Conservation (phyloP, 2,888 invertebrate species). For the Aspidiotus destructor region DNA sequence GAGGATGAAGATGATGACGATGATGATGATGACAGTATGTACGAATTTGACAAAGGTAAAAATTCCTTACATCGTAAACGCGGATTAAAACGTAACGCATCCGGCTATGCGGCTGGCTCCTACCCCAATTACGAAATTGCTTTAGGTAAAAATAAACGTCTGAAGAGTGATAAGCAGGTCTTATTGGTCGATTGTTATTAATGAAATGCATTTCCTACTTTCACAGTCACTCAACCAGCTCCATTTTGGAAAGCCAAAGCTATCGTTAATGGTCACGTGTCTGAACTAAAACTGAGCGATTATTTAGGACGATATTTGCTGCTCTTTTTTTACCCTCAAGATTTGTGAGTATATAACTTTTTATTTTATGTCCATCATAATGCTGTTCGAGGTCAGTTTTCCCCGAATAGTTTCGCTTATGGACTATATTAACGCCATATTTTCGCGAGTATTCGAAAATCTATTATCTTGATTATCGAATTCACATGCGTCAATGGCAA, state of each 20-base stretch:
- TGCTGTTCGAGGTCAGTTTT: neutral
- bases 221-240: conserved; percentile 38
- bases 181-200: neutral
- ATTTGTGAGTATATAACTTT: conserved; percentile 38
- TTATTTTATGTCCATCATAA: conserved; percentile 4
- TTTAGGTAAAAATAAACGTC: conserved; percentile 9
- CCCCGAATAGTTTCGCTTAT: conserved; percentile 12
- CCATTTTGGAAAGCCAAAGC: conserved; percentile 40
- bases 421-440: conserved; percentile 12
- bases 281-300: conserved; percentile 38
- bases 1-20: conserved; percentile 24
- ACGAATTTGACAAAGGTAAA: conserved; percentile 26
- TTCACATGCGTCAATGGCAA: too few species aligned
- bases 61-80: conserved; percentile 21
- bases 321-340: conserved; percentile 39
- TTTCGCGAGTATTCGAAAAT: neutral
- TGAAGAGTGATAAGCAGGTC: neutral
- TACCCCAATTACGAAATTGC: conserved; percentile 12
- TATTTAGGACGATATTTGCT: conserved; percentile 39
- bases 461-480: too few species aligned
- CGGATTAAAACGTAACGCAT: conserved; percentile 1
- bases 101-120: conserved; percentile 1
- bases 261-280: conserved; percentile 39
- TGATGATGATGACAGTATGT: conserved; percentile 26
- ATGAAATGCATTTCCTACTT: neutral